Conservation (phyloP, 23 tunicate genomes). For the Styela plicata region DNA sequence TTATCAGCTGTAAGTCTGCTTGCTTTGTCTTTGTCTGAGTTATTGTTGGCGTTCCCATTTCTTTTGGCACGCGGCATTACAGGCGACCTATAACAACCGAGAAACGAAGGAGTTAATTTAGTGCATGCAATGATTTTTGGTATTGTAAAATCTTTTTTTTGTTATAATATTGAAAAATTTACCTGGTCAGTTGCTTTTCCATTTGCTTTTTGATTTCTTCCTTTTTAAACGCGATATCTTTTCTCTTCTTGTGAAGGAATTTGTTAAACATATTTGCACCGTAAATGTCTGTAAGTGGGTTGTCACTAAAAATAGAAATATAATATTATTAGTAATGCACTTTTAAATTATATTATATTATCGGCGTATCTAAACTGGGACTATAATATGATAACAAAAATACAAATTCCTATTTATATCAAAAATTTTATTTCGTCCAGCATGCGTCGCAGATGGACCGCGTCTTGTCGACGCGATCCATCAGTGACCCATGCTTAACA, state of each 20-base stretch:
- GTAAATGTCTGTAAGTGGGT: constrained; percentile 93
- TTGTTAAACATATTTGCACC: constrained; percentile 98
- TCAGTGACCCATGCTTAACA: too few relatives aligned
- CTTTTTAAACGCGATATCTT: constrained; percentile 44
- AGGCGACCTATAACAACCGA: neutral
- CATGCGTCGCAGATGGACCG: too few relatives aligned
- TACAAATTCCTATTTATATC: too few relatives aligned
- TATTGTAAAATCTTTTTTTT: too few relatives aligned
- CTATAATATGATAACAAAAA: too few relatives aligned
- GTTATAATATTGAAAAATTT: too few relatives aligned
- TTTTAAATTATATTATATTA: too few relatives aligned
- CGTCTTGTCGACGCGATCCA: too few relatives aligned
- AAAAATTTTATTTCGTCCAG: too few relatives aligned
- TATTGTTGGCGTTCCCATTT: constrained; percentile 7
- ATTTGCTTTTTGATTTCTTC: neutral
- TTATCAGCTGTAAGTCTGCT: constrained; percentile 17
- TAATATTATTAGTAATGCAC: too few relatives aligned
- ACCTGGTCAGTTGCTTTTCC: constrained; percentile 7
- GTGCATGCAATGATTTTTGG: neutral
- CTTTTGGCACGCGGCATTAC: neutral
- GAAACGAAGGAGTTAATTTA: too few relatives aligned
- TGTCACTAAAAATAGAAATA: constrained; percentile 52
- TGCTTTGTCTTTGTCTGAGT: neutral
- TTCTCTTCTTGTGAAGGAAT: constrained; percentile 48
- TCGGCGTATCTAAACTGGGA: too few relatives aligned